Percentiles rank a stretch among this genome's conserved stretches.
Evolutionary conservation across 2,113 vertebrate genomes (phyloP).

Genomic region (Tachysurus vachellii): DNA sequence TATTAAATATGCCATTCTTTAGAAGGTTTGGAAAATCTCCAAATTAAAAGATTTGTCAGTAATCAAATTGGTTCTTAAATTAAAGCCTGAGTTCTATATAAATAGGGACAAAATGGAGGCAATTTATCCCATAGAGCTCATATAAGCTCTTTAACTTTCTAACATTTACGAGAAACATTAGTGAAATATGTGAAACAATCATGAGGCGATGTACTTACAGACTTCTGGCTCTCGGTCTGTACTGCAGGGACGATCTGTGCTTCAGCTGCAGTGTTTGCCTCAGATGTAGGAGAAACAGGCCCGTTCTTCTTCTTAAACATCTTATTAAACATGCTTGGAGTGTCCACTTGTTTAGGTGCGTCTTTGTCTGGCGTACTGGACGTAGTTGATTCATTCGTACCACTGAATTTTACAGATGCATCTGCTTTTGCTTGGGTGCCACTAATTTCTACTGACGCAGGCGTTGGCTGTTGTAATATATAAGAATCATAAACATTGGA

Average conservation of each 20-base stretch:
- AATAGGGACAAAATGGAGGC: not conserved
- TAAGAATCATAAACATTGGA: not conserved
- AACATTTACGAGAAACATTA: not conserved
- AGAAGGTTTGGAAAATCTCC: not conserved
- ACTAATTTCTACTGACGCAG: slow-evolving; percentile 51
- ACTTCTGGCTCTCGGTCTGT: not conserved
- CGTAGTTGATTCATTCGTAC: not conserved
- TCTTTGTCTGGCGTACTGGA: slow-evolving; percentile 28
- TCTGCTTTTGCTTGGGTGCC: slow-evolving; percentile 59
- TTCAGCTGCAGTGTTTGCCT: not conserved
- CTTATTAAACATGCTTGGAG: slow-evolving; percentile 72
- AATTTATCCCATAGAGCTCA: not conserved
- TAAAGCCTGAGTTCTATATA: not conserved
- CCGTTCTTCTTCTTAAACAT: slow-evolving; percentile 76
- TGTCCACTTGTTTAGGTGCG: slow-evolving; percentile 36
- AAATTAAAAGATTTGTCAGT: not conserved
- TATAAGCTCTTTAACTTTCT: not conserved
- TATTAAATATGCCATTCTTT: not conserved
- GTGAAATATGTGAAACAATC: not conserved
- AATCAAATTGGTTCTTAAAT: not conserved
- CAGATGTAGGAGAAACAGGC: too few relatives aligned
- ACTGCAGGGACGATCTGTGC: not conserved
- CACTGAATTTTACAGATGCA: not conserved
- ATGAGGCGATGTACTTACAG: slow-evolving; percentile 46
- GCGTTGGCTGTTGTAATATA: not conserved